These are phyloP conservation scores for Leptinotarsa tumamoca DNA, from an alignment of 2,888 invertebrate species.

Conservation along the genomic window DNA sequence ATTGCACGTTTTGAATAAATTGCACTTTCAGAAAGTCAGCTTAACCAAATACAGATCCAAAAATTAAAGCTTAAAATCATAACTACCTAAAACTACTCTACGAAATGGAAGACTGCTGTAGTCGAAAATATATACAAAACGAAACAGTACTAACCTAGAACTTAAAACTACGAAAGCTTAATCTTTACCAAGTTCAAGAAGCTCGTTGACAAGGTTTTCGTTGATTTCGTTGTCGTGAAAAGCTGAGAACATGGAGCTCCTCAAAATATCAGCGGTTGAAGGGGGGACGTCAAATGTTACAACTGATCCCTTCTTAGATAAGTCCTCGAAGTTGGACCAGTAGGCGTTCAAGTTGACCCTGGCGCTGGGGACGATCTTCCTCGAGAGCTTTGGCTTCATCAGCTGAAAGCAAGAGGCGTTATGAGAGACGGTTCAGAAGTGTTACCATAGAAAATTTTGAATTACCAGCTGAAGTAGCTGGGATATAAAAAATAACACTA, in stretches of 20 bases:
- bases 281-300: constrained; percentile 66
- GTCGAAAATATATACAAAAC: constrained; percentile 15
- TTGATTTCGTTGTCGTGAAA: constrained; percentile 66
- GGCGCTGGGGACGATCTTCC: constrained; percentile 71
- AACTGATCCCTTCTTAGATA: constrained; percentile 59
- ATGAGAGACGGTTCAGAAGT: background rate
- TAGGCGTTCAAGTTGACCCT: constrained; percentile 75
- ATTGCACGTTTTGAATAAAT: constrained; percentile 36
- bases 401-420: constrained; percentile 65
- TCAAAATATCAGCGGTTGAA: constrained; percentile 60
- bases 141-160: constrained; percentile 40
- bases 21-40: constrained; percentile 46
- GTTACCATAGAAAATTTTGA: no score
- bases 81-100: background rate
- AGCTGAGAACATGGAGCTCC: constrained; percentile 61
- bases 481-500: constrained; percentile 53
- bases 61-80: constrained; percentile 17
- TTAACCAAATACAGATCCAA: constrained; percentile 36
- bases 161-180: constrained; percentile 1
- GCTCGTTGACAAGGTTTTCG: constrained; percentile 73
- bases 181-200: constrained; percentile 69
- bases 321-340: constrained; percentile 73
- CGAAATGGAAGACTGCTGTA: constrained; percentile 29
- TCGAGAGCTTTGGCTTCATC: constrained; percentile 71
- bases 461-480: no score